Evolutionary conservation across 2,888 invertebrate species (phyloP), one percentile per base, ranked within the genome.

Genomic region (Nemapogon koenigi): DNA sequence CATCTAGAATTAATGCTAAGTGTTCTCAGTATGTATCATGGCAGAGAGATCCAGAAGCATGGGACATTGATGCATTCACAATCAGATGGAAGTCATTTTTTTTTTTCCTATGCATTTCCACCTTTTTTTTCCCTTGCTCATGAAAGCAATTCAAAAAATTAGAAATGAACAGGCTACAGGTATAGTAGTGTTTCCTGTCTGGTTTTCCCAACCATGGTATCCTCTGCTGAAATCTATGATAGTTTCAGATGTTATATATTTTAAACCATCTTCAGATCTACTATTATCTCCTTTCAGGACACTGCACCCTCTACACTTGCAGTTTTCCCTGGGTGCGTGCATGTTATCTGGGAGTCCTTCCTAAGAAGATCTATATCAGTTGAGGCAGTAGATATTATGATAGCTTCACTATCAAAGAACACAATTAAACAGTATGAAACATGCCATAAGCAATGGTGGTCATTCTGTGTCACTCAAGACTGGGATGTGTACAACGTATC

Each of bases 41-140:
- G 38, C 29, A 38, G 11, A 15, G 26, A 25, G 38, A 38, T 13
- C 37, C 28, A n/a, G 14, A 14, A 16, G 28, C 37, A 8, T 28
- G 8, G 15, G 28, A 28, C n/a, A 17, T 37, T n/a, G 37, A 37
- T 28, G 37, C 37, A 27, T 26, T 37, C 28, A 37, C 37, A 28
- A 37, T 37, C 10, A 16, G 28, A 26, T 37, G 37, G 28, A 26
- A 10, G 2, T n/a, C n/a, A n/a, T n/a, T 25, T 36, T 1, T 25
- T 14, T 35, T 36, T 41, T 35, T 43, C 43, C 25, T 45, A 45
- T 27, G 42, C 44, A 8, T 45, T 44, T 19, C 42, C 44, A 3
- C 42, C 42, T 11, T 43, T 45, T 17, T 39, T 14, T 7, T n/a
- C n/a, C n/a, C n/a, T 18, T 41, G 13, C 17, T 44, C 14, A 37